phyloP scores from a whole-genome alignment of 2,797 vertebrate genomes.

The Sebastes flavidus region DNA sequence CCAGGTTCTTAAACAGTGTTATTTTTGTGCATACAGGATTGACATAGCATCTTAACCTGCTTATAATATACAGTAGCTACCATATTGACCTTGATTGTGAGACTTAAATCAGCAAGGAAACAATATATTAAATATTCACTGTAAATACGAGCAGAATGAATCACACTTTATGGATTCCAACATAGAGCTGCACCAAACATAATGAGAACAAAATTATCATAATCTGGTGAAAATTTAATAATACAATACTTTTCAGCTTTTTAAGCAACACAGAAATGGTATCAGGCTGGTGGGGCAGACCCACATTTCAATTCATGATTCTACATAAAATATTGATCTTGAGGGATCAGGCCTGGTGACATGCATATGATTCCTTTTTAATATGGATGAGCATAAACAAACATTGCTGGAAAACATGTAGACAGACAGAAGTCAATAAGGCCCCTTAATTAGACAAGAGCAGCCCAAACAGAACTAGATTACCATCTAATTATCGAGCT shows the following conservation, averaged over 20 bases:
- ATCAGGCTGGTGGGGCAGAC: background rate
- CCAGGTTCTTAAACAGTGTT: fast-evolving
- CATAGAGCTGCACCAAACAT: background rate
- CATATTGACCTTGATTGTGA: background rate
- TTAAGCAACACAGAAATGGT: background rate
- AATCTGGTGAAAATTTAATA: conserved; percentile 8
- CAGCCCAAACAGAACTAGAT: conserved; percentile 56
- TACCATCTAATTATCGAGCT: conserved; percentile 57
- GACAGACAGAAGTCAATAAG: conserved; percentile 62
- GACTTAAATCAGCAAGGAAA: background rate
- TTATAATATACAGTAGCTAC: no score
- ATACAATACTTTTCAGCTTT: background rate
- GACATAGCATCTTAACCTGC: no score
- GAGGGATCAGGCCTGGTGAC: conserved; percentile 21
- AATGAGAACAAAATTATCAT: conserved; percentile 20
- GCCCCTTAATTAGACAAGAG: conserved; percentile 57
- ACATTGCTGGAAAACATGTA: conserved; percentile 55
- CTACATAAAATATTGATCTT: conserved; percentile 59
- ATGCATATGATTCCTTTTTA: conserved; percentile 53
- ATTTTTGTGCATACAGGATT: no score
- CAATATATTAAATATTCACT: background rate
- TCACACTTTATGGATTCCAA: background rate
- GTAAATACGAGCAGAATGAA: background rate
- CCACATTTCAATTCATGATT: conserved; percentile 24
- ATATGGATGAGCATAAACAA: conserved; percentile 72